Conservation (phyloP, 2,797 vertebrate species). For the Pseudomugil gertrudae region DNA sequence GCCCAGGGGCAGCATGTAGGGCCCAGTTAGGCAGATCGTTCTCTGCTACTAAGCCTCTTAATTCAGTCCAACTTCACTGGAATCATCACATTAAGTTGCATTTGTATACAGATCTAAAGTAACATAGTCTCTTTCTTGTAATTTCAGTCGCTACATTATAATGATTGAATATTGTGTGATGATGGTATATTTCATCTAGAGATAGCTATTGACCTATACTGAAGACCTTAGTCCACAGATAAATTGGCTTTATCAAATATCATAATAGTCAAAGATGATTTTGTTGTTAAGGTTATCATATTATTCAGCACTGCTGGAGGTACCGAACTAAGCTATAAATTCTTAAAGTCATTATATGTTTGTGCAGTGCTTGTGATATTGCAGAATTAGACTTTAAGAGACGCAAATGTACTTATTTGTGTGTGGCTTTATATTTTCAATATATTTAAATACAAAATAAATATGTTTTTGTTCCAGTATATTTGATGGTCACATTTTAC, state of each 20-base stretch:
- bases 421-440: not conserved
- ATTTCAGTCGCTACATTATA: constrained; percentile 43
- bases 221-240: not conserved
- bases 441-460: not conserved
- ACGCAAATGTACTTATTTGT: too few species aligned
- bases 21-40: constrained; percentile 68
- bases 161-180: constrained; percentile 8
- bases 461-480: not conserved
- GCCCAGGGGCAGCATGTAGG: constrained; percentile 57
- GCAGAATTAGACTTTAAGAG: too few species aligned
- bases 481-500: not conserved
- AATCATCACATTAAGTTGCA: constrained; percentile 37
- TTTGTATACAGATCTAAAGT: constrained; percentile 31
- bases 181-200: not conserved
- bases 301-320: constrained; percentile 44
- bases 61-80: constrained; percentile 51
- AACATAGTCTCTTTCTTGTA: constrained; percentile 38
- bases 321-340: constrained; percentile 33
- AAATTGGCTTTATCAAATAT: not conserved
- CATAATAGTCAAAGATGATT: not conserved
- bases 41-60: constrained; percentile 69
- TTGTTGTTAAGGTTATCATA: not conserved
- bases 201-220: not conserved
- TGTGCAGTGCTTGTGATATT: too few species aligned
- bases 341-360: constrained; percentile 4